Percentiles rank a stretch among this genome's conserved stretches.
These are phyloP conservation scores for Gari tellinella DNA, from an alignment of 2,888 invertebrate genomes.

Conservation along the genomic window DNA sequence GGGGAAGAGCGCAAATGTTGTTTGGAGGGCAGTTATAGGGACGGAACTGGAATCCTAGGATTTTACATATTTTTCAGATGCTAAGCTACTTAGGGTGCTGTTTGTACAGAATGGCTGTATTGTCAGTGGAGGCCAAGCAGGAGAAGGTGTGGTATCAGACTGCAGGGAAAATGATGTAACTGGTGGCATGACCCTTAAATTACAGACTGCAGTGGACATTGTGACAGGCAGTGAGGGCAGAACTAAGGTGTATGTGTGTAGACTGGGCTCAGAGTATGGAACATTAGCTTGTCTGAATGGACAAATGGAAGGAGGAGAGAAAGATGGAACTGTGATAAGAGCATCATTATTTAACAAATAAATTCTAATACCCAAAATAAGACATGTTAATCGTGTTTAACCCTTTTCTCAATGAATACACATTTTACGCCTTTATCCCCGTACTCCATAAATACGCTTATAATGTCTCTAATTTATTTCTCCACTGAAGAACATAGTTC, in stretches of 20 bases:
- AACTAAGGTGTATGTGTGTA: constrained; percentile 66
- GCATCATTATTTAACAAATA: no score
- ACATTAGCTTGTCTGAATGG: constrained; percentile 16
- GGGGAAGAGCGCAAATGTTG: no score
- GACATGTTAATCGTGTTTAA: no score
- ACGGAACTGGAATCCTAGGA: no score
- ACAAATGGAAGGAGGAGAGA: background rate
- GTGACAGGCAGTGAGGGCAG: constrained; percentile 46
- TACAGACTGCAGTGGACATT: constrained; percentile 67
- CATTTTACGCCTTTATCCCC: no score
- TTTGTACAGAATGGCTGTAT: constrained; percentile 5
- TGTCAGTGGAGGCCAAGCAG: no score
- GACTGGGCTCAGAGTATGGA: constrained; percentile 58
- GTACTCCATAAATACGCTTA: no score
- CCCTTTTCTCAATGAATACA: no score
- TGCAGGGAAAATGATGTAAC: constrained; percentile 65
- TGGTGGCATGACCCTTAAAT: constrained; percentile 71
- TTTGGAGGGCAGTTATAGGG: no score
- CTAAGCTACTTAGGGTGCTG: background rate
- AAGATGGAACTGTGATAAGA: background rate
- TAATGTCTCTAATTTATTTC: no score
- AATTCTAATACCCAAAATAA: no score
- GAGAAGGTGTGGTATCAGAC: background rate
- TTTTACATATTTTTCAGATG: constrained; percentile 5
- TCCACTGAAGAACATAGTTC: no score